Base-by-base conservation (phyloP, 2,888 invertebrate species). In the Drosophila buzzatii region DNA sequence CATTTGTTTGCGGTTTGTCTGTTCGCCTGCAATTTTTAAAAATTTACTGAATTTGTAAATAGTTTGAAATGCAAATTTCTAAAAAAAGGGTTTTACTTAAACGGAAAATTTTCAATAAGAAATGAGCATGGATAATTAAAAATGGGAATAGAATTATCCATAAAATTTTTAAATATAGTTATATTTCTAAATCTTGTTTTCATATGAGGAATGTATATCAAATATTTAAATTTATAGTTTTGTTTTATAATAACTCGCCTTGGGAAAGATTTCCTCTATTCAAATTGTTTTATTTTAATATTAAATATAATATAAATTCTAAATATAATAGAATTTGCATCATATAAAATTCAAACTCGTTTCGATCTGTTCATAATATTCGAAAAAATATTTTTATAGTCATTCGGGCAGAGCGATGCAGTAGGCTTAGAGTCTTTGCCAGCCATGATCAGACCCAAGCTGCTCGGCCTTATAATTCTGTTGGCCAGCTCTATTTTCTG, bases 381-480 rank as follows among this genome's bases (percentile, higher is more conserved):
- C n/a, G 10, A 31, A n/a, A 49, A 7, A 45, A 27, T 23, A 39
- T 31, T 16, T 20, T 16, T 16, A 56, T 53, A 67, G 67, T 67
- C 67, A 31, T 35, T 20, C 41, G 39, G 8, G 0, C 7, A 10
- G 35, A 41, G 53, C 53, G 67, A 33, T 55, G 53, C 65, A 67
- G 65, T 35, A 65, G 35, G 65, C 55, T 67, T 67, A 65, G 31
- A 35, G 55, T 3, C 55, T 47, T 1, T 6, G 47, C 47, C 47
- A 35, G 47, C 20, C 55, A 66, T 66, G 57, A 10, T 23, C 51
- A 33, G 52, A 27, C 6, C 31, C 33, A n/a, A 52, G 16, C 23
- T 39, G 31, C 37, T 57, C 51, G 42, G 23, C 39, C 55, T 61
- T 39, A 42, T 81, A 35, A 37, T 44, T 37, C 51, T 66, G 57